These are phyloP conservation scores for Sphaeridia pumilis DNA, from an alignment of 2,888 invertebrate genomes.

Conservation along the genomic window DNA sequence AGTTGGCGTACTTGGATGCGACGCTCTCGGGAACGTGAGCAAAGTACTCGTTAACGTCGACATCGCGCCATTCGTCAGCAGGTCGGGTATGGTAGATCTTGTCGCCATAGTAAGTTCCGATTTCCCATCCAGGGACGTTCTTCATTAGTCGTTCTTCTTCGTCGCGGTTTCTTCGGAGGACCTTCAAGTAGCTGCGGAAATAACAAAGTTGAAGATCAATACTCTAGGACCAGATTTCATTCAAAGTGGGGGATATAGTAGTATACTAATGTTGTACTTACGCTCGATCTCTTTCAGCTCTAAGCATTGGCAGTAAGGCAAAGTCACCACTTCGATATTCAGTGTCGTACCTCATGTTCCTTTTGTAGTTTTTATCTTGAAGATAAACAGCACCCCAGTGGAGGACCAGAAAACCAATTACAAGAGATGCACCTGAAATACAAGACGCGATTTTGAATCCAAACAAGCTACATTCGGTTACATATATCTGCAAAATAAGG, in stretches of 20 bases:
- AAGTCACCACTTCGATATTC: conserved; percentile 66
- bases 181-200: conserved; percentile 51
- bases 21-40: conserved; percentile 45
- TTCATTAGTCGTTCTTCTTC: conserved; percentile 79
- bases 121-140: conserved; percentile 80
- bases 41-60: conserved; percentile 58
- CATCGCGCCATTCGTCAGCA: conserved; percentile 52
- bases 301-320: conserved; percentile 61
- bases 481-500: background rate
- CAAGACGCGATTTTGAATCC: background rate
- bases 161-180: conserved; percentile 64
- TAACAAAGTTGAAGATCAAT: too few relatives aligned
- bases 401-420: conserved; percentile 39
- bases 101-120: conserved; percentile 78
- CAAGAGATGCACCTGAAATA: conserved; percentile 37
- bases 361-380: conserved; percentile 48
- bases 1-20: conserved; percentile 4
- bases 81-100: conserved; percentile 61
- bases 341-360: conserved; percentile 48
- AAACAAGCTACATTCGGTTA: background rate
- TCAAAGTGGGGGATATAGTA: too few relatives aligned
- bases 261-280: conserved; percentile 46
- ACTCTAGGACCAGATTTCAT: too few relatives aligned
- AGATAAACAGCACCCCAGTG: conserved; percentile 49
- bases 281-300: conserved; percentile 74